Percentiles rank a stretch among this genome's conserved stretches.
phyloP scores from a whole-genome alignment of 35 echinoderm and acorn worm species.

The Apostichopus japonicus region DNA sequence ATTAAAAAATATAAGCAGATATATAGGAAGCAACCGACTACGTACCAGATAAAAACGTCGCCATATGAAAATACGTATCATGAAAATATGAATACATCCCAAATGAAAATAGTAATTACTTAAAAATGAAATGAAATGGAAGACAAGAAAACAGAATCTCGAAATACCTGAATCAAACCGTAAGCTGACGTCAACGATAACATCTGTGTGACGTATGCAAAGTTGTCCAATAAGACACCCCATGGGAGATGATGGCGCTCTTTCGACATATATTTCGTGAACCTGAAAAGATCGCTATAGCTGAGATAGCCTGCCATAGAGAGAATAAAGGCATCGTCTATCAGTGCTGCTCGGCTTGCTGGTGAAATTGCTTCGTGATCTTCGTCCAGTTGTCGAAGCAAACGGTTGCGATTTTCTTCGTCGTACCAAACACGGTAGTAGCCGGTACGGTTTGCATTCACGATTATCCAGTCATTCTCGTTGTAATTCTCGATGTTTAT shows the following conservation, averaged over 20 bases:
- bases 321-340: slow-evolving; percentile 82
- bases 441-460: slow-evolving; percentile 60
- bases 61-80: no score
- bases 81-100: no score
- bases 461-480: slow-evolving; percentile 50
- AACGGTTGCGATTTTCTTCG: slow-evolving; percentile 40
- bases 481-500: not conserved
- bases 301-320: slow-evolving; percentile 65
- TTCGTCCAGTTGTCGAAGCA: slow-evolving; percentile 8
- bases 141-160: not conserved
- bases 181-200: slow-evolving; percentile 59
- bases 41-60: no score
- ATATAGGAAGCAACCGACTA: not conserved
- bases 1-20: not conserved
- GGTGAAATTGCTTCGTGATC: slow-evolving; percentile 60
- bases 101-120: no score
- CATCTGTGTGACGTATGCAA: slow-evolving; percentile 72
- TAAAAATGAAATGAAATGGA: no score
- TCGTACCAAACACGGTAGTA: slow-evolving; percentile 61
- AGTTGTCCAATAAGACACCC: slow-evolving; percentile 41
- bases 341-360: slow-evolving; percentile 63
- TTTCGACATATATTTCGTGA: slow-evolving; percentile 71
- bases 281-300: slow-evolving; percentile 61
- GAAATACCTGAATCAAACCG: slow-evolving; percentile 65
- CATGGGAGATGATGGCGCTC: slow-evolving; percentile 88